phyloP scores from a whole-genome alignment of 1,140 invertebrate species.

The Nomia melanderi region DNA sequence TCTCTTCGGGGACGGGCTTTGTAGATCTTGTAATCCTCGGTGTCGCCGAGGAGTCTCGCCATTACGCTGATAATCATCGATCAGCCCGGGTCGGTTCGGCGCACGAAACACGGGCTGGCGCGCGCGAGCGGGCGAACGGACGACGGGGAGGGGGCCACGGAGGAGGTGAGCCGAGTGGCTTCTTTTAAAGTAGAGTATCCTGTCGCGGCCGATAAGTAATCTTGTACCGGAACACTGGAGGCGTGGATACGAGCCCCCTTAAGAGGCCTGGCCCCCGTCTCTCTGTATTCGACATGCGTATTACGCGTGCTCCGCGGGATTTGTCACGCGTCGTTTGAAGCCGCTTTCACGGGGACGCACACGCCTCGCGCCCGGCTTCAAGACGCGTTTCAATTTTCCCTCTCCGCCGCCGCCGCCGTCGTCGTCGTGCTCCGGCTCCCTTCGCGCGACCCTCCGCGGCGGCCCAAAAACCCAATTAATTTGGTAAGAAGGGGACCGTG shows the following conservation, averaged over 20 bases:
- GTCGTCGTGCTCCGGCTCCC: no score
- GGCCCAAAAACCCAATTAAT: conserved; percentile 32
- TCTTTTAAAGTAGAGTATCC: conserved; percentile 56
- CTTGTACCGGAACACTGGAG: conserved; percentile 55
- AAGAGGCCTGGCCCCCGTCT: conserved; percentile 36
- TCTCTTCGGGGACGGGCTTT: no score
- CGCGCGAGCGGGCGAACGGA: no score
- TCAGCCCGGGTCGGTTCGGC: not conserved
- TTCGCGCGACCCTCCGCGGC: not conserved
- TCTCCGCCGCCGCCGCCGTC: no score
- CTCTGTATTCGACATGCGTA: conserved; percentile 51
- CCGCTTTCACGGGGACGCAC: conserved; percentile 3
- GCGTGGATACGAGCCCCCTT: conserved; percentile 51
- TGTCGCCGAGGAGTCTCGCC: not conserved
- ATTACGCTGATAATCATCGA: conserved; percentile 12
- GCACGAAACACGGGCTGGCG: not conserved
- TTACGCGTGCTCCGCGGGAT: conserved; percentile 51
- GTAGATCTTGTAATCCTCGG: no score
- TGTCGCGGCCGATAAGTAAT: conserved; percentile 57
- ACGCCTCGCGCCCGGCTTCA: not conserved
- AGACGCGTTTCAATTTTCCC: not conserved
- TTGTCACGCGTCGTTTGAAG: conserved; percentile 43
- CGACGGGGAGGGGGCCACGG: no score
- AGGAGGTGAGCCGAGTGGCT: conserved; percentile 1
- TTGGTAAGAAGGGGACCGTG: not conserved